Conservation (phyloP, 2,888 invertebrate species). For the Empis stercorea region DNA sequence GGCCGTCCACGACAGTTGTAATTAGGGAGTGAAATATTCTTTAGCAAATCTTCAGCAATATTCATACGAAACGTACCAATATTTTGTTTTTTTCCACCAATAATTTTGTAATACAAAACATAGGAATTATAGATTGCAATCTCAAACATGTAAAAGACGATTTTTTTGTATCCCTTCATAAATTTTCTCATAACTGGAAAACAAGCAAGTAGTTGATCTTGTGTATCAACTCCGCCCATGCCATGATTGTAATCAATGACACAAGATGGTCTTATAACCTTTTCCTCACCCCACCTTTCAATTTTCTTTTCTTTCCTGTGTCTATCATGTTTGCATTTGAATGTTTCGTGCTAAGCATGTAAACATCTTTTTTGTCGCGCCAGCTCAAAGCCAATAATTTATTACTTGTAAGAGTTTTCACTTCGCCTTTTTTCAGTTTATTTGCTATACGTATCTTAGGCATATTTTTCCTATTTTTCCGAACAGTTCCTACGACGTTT, state of each 20-base stretch:
- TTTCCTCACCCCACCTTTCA: neutral
- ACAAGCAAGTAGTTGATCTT: constrained; percentile 4
- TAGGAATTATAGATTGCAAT: constrained; percentile 1
- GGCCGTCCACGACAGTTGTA: neutral
- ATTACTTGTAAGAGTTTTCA: neutral
- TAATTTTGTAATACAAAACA: constrained; percentile 1
- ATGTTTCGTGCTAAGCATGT: constrained; percentile 1
- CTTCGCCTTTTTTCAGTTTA: constrained; percentile 2
- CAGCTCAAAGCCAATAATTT: constrained; percentile 3
- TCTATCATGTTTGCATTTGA: constrained; percentile 2
- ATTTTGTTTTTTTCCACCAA: too few relatives aligned
- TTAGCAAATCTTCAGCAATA: constrained; percentile 2
- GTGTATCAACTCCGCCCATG: constrained; percentile 4
- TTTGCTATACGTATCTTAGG: neutral
- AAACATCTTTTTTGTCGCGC: constrained; percentile 4
- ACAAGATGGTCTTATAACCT: constrained; percentile 4
- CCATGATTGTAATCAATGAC: constrained; percentile 4
- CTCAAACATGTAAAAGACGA: constrained; percentile 2
- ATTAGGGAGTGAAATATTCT: neutral
- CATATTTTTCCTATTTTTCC: constrained; percentile 3
- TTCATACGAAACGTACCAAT: neutral
- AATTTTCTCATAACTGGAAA: constrained; percentile 4
- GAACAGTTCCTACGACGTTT: constrained; percentile 4
- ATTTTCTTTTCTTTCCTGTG: constrained; percentile 1
- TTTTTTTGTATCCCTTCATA: constrained; percentile 3